A percentile compares a stretch with the other conserved stretches of the same genome.
phyloP scores from a whole-genome alignment of 2,888 invertebrate genomes.

The Rhagonycha fulva region DNA sequence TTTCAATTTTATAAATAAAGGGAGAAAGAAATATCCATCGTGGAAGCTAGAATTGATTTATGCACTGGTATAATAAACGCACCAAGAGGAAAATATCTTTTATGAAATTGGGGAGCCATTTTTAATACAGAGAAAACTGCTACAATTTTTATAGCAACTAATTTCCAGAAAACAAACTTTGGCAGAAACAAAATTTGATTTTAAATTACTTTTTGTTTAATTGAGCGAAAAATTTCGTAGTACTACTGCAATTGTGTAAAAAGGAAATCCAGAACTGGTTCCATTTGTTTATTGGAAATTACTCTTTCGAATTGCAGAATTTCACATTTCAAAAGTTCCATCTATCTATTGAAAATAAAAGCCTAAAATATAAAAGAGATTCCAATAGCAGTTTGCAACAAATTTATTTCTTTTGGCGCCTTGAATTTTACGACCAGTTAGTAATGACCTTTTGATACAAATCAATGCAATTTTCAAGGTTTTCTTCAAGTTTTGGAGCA shows the following conservation, averaged over 20 bases:
- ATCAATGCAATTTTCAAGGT: not conserved
- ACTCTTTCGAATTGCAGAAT: not conserved
- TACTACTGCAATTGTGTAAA: not conserved
- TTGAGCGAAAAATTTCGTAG: not conserved
- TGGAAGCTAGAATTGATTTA: conserved; percentile 9
- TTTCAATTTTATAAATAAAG: not conserved
- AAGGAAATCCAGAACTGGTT: not conserved
- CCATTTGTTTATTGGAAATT: not conserved
- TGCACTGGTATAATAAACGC: not conserved
- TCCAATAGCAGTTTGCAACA: not conserved
- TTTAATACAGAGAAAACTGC: not conserved
- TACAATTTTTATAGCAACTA: conserved; percentile 4
- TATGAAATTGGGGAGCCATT: conserved; percentile 6
- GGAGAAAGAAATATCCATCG: not conserved
- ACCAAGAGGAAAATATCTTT: conserved; percentile 8
- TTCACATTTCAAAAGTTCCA: not conserved
- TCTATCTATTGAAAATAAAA: not conserved
- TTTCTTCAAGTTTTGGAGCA: not conserved
- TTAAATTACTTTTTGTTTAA: not conserved
- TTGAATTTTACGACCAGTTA: not conserved
- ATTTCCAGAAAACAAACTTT: not conserved
- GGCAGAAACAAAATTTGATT: not conserved
- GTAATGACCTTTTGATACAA: not conserved
- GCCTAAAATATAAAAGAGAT: not conserved
- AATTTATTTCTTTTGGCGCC: not conserved